Evolutionary conservation across 2,113 vertebrate genomes (phyloP).

Genomic region (Gadus macrocephalus): DNA sequence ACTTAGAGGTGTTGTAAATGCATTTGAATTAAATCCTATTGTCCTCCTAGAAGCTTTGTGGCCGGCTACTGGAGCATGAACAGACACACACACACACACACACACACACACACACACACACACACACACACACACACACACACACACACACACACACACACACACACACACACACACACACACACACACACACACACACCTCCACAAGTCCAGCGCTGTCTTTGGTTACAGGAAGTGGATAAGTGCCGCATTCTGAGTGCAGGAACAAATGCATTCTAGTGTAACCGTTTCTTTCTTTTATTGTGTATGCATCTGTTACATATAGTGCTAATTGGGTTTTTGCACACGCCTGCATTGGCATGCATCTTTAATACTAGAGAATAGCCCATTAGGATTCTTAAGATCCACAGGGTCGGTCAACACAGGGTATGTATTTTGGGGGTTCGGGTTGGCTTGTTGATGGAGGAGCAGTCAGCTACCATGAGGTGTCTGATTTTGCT

Average conservation of each 20-base stretch:
- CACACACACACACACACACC: no score
- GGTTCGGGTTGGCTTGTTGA: constrained; percentile 18
- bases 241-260: no score
- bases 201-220: no score
- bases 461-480: constrained; percentile 38
- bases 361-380: constrained; percentile 28
- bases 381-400: not conserved
- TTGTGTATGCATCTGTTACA: constrained; percentile 32
- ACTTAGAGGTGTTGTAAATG: constrained; percentile 53
- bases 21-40: constrained; percentile 53
- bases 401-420: no score
- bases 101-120: no score
- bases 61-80: constrained; percentile 58
- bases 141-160: no score
- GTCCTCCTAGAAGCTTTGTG: constrained; percentile 65
- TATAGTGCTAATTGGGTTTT: not conserved
- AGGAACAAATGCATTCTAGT: no score
- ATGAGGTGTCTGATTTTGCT: constrained; percentile 25
- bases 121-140: no score
- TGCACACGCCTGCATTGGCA: constrained; percentile 26
- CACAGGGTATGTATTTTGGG: not conserved
- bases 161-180: no score
- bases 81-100: constrained; percentile 16
- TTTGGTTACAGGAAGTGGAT: no score
- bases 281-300: not conserved